Conservation (phyloP, 2,113 vertebrate species). For the Tupaia tana region DNA sequence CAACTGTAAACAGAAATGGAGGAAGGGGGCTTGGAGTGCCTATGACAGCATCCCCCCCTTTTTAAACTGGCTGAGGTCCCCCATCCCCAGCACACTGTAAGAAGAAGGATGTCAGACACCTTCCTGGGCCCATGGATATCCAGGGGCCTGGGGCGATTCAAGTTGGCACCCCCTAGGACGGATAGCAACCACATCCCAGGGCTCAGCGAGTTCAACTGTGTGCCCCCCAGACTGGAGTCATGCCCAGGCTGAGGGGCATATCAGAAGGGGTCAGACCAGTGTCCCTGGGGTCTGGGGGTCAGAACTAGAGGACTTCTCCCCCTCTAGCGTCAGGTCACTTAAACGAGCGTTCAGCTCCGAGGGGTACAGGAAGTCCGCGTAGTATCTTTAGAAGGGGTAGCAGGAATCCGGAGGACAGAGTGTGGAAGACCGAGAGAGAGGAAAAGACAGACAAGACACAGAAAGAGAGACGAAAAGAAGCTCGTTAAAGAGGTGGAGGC, state of each 20-base stretch:
- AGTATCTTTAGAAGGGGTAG: constrained; percentile 84
- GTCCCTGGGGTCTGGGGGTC: constrained; percentile 91
- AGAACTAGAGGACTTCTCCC: constrained; percentile 77
- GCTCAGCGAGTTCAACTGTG: constrained; percentile 56
- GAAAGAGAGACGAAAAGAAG: constrained; percentile 69
- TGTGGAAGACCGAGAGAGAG: constrained; percentile 38
- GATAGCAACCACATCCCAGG: constrained; percentile 51
- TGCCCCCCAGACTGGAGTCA: constrained; percentile 53
- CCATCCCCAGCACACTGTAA: constrained; percentile 59
- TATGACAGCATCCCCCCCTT: constrained; percentile 2
- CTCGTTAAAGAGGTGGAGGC: constrained; percentile 71
- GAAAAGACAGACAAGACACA: constrained; percentile 61
- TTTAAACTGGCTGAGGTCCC: constrained; percentile 26
- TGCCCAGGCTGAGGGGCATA: constrained; percentile 50
- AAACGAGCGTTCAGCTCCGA: constrained; percentile 86
- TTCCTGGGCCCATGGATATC: neutral
- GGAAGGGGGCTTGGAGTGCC: constrained; percentile 66
- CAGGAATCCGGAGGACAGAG: constrained; percentile 77
- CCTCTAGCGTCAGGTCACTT: constrained; percentile 87
- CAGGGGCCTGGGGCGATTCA: constrained; percentile 59
- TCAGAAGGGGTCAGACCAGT: constrained; percentile 87
- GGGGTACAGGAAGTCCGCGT: constrained; percentile 86
- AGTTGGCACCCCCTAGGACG: constrained; percentile 6
- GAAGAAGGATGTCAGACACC: constrained; percentile 42
- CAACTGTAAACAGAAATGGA: constrained; percentile 81